A percentile compares a stretch with the other conserved stretches of the same genome.
These are phyloP conservation scores for Octonoba sinensis DNA, from an alignment of 2,888 invertebrate genomes.

Conservation along the genomic window DNA sequence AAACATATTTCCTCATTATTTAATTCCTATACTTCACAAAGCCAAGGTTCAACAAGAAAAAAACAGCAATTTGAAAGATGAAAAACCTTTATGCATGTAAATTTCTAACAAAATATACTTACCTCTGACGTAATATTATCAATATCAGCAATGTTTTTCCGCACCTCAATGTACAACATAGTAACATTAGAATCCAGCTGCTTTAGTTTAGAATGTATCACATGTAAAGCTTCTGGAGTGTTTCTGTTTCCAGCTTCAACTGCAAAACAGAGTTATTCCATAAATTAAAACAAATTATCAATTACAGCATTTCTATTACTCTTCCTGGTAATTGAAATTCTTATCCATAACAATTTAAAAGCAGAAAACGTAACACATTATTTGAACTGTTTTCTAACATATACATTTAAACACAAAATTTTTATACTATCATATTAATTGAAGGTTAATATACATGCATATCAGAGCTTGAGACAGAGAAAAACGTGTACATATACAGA, in stretches of 20 bases:
- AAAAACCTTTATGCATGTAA: too few species aligned
- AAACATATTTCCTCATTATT: neutral
- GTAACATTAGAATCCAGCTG: conserved; percentile 65
- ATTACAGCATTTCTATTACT: neutral
- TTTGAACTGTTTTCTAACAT: too few species aligned
- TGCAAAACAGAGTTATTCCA: conserved; percentile 23
- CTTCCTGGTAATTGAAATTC: neutral
- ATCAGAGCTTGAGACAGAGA: too few species aligned
- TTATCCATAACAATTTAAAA: neutral
- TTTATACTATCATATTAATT: too few species aligned
- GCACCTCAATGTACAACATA: conserved; percentile 56
- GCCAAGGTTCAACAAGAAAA: neutral
- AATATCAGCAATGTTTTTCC: conserved; percentile 62
- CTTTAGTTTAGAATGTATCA: conserved; percentile 65
- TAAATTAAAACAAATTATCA: conserved; percentile 1
- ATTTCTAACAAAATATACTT: neutral
- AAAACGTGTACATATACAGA: too few species aligned
- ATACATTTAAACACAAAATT: too few species aligned
- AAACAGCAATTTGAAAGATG: too few species aligned
- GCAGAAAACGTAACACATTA: too few species aligned
- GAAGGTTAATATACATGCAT: too few species aligned
- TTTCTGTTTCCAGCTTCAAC: conserved; percentile 66
- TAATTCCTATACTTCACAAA: neutral
- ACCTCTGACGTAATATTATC: conserved; percentile 65
- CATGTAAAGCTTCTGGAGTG: conserved; percentile 66